These are phyloP conservation scores for Nothocercus nigrocapillus DNA, from an alignment of 2,113 vertebrate genomes.

Conservation along the genomic window DNA sequence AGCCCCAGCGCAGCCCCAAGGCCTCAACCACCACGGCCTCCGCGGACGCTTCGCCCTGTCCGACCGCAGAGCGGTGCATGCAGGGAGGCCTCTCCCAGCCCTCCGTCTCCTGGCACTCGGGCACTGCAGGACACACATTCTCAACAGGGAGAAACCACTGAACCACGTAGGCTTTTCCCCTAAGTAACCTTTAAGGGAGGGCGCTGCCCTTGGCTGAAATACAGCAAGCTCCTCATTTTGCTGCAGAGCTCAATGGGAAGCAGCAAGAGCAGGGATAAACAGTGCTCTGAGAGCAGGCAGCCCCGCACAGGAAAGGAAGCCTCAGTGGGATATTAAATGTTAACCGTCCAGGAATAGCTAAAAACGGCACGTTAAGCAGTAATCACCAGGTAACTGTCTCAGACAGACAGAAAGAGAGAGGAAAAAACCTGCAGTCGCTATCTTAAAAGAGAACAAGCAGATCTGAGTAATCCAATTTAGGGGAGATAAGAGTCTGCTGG, in stretches of 20 bases:
- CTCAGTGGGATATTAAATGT: neutral
- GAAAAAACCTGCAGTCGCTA: constrained; percentile 75
- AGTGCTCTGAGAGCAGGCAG: neutral
- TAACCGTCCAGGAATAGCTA: constrained; percentile 40
- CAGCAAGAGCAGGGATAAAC: neutral
- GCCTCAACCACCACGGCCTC: rapidly evolving
- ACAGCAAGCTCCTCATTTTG: rapidly evolving
- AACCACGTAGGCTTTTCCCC: neutral
- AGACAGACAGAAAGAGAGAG: constrained; percentile 73
- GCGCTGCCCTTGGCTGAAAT: neutral
- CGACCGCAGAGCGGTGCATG: too few relatives aligned
- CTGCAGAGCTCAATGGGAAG: rapidly evolving
- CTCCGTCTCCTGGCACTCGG: too few relatives aligned
- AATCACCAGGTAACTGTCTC: constrained; percentile 80
- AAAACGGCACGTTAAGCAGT: constrained; percentile 67
- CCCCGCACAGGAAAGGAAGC: neutral
- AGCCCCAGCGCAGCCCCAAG: rapidly evolving
- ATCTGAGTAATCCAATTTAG: constrained; percentile 88
- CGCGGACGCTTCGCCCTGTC: too few relatives aligned
- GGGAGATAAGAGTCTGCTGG: constrained; percentile 84
- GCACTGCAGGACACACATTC: neutral
- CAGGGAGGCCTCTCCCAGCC: too few relatives aligned
- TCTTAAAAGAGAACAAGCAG: constrained; percentile 88
- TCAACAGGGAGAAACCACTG: neutral
- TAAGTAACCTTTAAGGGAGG: neutral